Evolutionary conservation across 1,140 invertebrate genomes (phyloP).

Genomic region (Drosophila sucinea): DNA sequence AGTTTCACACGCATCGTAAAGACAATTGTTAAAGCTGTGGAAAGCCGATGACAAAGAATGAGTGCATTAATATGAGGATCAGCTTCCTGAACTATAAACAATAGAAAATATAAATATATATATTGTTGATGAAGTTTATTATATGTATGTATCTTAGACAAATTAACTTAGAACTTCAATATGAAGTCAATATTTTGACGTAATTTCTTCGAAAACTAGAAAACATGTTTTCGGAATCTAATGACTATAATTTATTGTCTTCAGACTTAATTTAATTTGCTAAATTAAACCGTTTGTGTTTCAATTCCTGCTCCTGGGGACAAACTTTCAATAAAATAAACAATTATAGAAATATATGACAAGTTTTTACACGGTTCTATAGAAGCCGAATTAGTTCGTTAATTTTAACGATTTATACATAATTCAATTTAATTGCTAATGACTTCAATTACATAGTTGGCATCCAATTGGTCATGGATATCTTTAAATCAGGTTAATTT

Average conservation of each 20-base stretch:
- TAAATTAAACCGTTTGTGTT: no score
- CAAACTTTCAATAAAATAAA: neutral
- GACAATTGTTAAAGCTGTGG: slow-evolving; percentile 5
- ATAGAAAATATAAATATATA: neutral
- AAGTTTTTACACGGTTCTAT: no score
- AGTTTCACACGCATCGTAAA: neutral
- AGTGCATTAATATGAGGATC: neutral
- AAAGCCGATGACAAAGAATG: neutral
- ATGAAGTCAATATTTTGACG: neutral
- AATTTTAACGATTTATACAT: no score
- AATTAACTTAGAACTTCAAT: neutral
- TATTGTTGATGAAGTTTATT: neutral
- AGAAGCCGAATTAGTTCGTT: no score
- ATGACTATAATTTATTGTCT: neutral
- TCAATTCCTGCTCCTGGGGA: neutral
- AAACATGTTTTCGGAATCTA: neutral
- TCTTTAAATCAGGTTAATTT: no score
- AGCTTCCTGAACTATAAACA: neutral
- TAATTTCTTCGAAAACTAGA: neutral
- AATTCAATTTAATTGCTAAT: no score
- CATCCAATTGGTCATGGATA: no score
- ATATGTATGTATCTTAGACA: neutral
- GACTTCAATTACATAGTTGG: no score
- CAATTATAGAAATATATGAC: neutral
- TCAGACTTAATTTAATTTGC: neutral